Conservation (phyloP, 35 echinoderm and acorn worm genomes). For the Nesometra sesokonis region DNA sequence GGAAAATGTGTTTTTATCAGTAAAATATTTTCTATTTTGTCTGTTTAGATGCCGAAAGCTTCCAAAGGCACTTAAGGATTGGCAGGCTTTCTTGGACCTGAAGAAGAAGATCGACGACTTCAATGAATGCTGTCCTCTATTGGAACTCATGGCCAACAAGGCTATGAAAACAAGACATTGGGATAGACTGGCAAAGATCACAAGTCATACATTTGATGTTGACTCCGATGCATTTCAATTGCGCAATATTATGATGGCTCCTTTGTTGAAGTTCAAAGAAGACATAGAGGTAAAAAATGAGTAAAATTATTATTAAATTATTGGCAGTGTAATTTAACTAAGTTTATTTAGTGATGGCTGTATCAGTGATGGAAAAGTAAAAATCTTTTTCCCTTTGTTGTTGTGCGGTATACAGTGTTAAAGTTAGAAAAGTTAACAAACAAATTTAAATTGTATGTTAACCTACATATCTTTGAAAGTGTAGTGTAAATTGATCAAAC, state of each 20-base stretch:
- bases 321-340: no score
- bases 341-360: no score
- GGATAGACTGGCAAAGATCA: constrained; percentile 76
- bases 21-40: neutral
- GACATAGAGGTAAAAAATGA: constrained; percentile 76
- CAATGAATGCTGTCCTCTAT: constrained; percentile 87
- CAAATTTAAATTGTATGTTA: no score
- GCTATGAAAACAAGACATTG: constrained; percentile 95
- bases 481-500: no score
- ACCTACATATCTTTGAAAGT: no score
- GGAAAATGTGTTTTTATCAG: neutral
- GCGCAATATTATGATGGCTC: constrained; percentile 97
- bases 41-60: constrained; percentile 79
- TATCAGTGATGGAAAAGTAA: no score
- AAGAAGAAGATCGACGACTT: constrained; percentile 99
- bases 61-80: constrained; percentile 98
- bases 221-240: constrained; percentile 89
- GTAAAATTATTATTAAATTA: no score
- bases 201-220: constrained; percentile 88
- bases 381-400: no score
- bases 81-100: constrained; percentile 96
- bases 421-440: no score
- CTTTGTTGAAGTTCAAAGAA: constrained; percentile 85
- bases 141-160: constrained; percentile 99
- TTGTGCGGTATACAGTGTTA: no score